These are phyloP conservation scores for Thecophora atra DNA, from an alignment of 2,888 invertebrate genomes.

Conservation along the genomic window DNA sequence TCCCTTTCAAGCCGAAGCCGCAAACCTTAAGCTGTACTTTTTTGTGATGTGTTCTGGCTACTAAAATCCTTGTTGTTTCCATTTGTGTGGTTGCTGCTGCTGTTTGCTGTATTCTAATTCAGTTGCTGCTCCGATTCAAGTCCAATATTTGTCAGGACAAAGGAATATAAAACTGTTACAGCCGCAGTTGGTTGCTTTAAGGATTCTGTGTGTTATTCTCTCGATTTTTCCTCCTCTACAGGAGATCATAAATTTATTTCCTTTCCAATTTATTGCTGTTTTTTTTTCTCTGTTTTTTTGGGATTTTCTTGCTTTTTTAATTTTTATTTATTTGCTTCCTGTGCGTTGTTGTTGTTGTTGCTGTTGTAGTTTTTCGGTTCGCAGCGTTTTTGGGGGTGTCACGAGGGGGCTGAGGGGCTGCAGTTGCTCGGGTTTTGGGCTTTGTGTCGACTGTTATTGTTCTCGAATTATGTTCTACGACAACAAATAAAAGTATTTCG, in stretches of 20 bases:
- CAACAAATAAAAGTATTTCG: neutral
- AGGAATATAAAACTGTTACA: conserved; percentile 25
- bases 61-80: neutral
- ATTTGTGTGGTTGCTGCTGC: neutral
- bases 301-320: neutral
- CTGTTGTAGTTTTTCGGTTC: neutral
- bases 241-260: conserved; percentile 6
- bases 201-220: too few relatives aligned
- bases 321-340: neutral
- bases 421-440: neutral
- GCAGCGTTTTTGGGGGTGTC: neutral
- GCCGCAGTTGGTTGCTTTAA: neutral
- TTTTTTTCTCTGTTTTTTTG: too few relatives aligned
- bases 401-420: neutral
- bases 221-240: neutral
- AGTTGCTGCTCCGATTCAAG: conserved; percentile 7
- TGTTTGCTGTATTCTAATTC: conserved; percentile 31
- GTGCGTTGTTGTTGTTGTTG: neutral
- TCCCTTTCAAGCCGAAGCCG: neutral
- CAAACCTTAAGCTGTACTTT: neutral
- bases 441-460: conserved; percentile 28
- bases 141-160: conserved; percentile 26
- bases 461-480: conserved; percentile 34
- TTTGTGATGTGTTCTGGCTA: neutral
- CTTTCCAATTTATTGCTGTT: conserved; percentile 2